Base-by-base conservation (phyloP, 2,888 invertebrate species). In the Ornithoptera alexandrae region DNA sequence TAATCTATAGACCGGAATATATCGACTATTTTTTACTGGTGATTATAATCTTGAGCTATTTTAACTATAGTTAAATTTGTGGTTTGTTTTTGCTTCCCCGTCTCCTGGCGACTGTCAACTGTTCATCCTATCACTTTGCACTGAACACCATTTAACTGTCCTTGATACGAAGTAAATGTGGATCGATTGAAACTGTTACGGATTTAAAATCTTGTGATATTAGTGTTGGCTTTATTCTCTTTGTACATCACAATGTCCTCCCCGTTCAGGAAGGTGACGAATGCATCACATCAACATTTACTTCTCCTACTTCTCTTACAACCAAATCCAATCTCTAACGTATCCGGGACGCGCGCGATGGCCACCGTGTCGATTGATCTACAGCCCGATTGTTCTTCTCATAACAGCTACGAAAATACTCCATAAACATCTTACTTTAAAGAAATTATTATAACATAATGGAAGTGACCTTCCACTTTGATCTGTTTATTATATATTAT, bases 81-180 rank as follows among this genome's bases (percentile, higher is more conserved):
- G 70, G 79, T 73, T 71, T 70, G 79, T 81, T 85, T 46, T 82
- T 88, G 90, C 90, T 91, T 91, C 91, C 92, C 87, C 90, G 90
- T 90, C 90, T 81, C 78, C 86, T 81, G 83, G 84, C 88, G 85
- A 87, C 85, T 84, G 79, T 67, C 30, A 83, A 88, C 86, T 86
- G 91, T 92, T 90, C 86, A 82, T 89, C 77, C 84, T 83, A 77
- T 81, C 92, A 90, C 86, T 85, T 87, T 70, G 80, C 84, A 87
- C 88, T 88, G 78, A 87, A 86, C 89, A 81, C 84, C 85, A 87
- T 83, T 82, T 68, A 65, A 69, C 74, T 83, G 79, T 77, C 76
- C 82, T 77, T 74, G 74, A 73, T 80, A 74, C 84, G 88, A 88
- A 88, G 89, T 89, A 89, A 89, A 89, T 86, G 87, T 77, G 76